Conservation (phyloP, 2,113 vertebrate genomes). For the Gasterosteus aculeatus region DNA sequence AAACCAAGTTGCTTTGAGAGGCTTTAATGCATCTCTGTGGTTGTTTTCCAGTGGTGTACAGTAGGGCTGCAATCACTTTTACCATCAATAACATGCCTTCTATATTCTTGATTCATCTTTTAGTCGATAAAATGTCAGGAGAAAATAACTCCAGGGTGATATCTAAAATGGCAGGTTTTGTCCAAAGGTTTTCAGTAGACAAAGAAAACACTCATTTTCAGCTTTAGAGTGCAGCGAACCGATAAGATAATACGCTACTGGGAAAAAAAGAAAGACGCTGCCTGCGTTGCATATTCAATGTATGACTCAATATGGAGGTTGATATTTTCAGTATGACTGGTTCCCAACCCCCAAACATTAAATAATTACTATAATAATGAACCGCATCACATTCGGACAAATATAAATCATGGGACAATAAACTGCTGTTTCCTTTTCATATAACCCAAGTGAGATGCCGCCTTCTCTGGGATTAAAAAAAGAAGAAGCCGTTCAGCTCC, state of each 20-base stretch:
- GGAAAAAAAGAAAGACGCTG: background rate
- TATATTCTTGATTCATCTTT: background rate
- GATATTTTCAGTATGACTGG: background rate
- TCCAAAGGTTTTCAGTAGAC: background rate
- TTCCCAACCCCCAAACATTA: background rate
- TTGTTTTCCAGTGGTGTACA: background rate
- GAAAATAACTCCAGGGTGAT: background rate
- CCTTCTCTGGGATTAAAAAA: slow-evolving; percentile 39
- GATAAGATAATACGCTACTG: background rate
- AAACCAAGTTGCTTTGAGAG: background rate
- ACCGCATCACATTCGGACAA: slow-evolving; percentile 5
- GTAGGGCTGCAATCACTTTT: background rate
- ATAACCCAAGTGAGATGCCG: slow-evolving; percentile 39
- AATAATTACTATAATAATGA: background rate
- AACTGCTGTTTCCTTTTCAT: slow-evolving; percentile 20
- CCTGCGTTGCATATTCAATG: background rate
- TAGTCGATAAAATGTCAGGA: background rate
- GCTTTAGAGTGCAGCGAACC: background rate
- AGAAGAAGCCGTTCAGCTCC: slow-evolving; percentile 44
- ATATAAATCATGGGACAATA: too few species aligned
- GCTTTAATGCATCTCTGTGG: background rate
- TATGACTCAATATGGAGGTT: background rate
- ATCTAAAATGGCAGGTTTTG: background rate
- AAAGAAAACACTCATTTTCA: background rate
- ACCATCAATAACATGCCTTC: background rate